Base-by-base conservation (phyloP, 2,888 invertebrate species). In the Euclidia mi region DNA sequence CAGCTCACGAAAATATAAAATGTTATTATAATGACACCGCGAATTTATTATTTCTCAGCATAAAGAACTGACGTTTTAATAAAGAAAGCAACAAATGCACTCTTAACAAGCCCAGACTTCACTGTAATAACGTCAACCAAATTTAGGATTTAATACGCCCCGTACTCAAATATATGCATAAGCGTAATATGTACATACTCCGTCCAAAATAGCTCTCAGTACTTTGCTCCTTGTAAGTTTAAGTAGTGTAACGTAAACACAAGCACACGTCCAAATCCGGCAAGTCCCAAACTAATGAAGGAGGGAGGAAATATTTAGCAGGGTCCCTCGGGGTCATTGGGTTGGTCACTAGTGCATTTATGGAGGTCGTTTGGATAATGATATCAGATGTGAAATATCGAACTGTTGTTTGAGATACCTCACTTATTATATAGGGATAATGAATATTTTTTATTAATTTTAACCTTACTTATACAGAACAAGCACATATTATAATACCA, bases 241-340 rank as follows among this genome's bases (percentile, higher is more conserved):
- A 55, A 55, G 43, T 43, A 37, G 11, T 28, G 42, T 6, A 25
- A 12, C 7, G 29, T 41, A 20, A 47, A 53, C 29, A 35, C 38
- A 37, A 55, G 48, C 46, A 48, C 32, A n/a, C n/a, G n/a, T n/a
- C n/a, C n/a, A n/a, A n/a, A n/a, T n/a, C n/a, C n/a, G n/a, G 20
- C 32, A 41, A 52, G 28, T 42, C 17, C 10, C 42, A 11, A 29
- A 31, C 47, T 55, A n/a, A n/a, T 47, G 46, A 42, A 42, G 35
- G 17, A 45, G 15, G 20, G 17, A 18, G 44, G 59, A 58, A 58
- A 34, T 55, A 62, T 55, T 63, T 45, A 41, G 40, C 34, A 42
- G 20, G 47, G 40, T 55, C 32, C 50, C 7, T n/a, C 14, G 32
- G 34, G 53, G 44, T 48, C 42, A 46, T 12, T 14, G 29, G 37